A percentile compares a stretch with the other conserved stretches of the same genome.
Conservation (phyloP, 2,888 invertebrate species). For the Deilephila porcellus region DNA sequence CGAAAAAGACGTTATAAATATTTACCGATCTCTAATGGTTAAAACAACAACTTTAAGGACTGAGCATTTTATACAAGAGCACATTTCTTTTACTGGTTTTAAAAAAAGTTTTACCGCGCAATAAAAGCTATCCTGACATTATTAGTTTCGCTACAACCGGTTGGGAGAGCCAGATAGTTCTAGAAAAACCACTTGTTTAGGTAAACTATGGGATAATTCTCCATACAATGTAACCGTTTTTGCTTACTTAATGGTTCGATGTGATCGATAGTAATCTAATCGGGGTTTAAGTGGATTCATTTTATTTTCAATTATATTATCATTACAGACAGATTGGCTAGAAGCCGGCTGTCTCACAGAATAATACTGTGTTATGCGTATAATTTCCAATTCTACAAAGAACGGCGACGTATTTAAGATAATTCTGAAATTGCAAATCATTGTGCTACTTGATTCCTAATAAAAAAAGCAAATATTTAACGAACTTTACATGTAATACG, state of each 20-base stretch:
- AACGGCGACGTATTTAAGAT: too few relatives aligned
- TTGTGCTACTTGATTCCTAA: too few relatives aligned
- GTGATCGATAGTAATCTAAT: too few relatives aligned
- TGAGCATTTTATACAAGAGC: background rate
- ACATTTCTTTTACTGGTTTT: background rate
- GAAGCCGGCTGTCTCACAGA: too few relatives aligned
- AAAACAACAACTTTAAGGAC: background rate
- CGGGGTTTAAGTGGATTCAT: too few relatives aligned
- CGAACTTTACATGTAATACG: too few relatives aligned
- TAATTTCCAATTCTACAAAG: too few relatives aligned
- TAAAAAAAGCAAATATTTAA: too few relatives aligned
- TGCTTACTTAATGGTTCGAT: background rate
- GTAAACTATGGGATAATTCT: slow-evolving; percentile 30
- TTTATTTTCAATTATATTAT: too few relatives aligned
- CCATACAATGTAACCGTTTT: slow-evolving; percentile 29
- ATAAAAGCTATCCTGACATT: slow-evolving; percentile 5
- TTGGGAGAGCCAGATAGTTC: slow-evolving; percentile 3
- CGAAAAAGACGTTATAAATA: background rate
- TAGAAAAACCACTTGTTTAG: slow-evolving; percentile 34
- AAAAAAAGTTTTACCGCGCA: background rate
- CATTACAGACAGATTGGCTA: too few relatives aligned
- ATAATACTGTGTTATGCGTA: too few relatives aligned
- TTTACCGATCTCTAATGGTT: background rate
- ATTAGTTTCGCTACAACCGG: slow-evolving; percentile 15
- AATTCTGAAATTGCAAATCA: too few relatives aligned